phyloP scores from a whole-genome alignment of 2,113 vertebrate species.

The Cottus gobio region DNA sequence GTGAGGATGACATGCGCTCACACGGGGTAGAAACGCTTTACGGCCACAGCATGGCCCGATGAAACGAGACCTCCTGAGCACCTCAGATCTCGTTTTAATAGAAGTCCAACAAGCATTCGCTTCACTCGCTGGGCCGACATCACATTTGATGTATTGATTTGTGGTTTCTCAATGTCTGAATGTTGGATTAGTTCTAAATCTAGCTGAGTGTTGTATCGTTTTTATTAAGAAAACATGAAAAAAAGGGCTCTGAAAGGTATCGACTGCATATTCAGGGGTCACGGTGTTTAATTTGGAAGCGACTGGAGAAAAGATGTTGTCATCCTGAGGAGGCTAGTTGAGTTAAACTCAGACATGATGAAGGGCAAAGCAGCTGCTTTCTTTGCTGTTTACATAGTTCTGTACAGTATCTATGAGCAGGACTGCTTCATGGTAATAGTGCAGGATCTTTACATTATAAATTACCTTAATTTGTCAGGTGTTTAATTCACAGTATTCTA shows the following conservation, averaged over 20 bases:
- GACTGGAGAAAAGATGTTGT: not conserved
- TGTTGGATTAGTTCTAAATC: not conserved
- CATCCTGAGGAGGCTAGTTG: not conserved
- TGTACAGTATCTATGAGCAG: no score
- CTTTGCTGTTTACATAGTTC: no score
- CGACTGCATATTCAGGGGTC: not conserved
- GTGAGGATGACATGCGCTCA: constrained; percentile 65
- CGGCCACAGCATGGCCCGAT: not conserved
- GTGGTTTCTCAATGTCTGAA: constrained; percentile 8
- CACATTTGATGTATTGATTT: constrained; percentile 23
- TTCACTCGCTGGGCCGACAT: not conserved
- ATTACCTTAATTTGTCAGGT: not conserved
- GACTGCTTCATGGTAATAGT: not conserved
- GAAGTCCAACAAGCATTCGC: not conserved
- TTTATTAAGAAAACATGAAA: not conserved
- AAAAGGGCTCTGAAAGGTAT: not conserved
- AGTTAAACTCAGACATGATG: constrained; percentile 17
- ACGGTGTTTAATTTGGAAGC: constrained; percentile 2
- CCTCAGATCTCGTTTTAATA: no score
- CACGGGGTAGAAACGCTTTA: constrained; percentile 40
- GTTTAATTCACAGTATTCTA: not conserved
- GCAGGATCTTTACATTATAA: not conserved
- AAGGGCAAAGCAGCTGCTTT: no score
- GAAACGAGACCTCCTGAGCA: not conserved
- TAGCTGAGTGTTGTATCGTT: not conserved